These are phyloP conservation scores for Microplitis demolitor DNA, from an alignment of 1,140 invertebrate species.

Conservation along the genomic window DNA sequence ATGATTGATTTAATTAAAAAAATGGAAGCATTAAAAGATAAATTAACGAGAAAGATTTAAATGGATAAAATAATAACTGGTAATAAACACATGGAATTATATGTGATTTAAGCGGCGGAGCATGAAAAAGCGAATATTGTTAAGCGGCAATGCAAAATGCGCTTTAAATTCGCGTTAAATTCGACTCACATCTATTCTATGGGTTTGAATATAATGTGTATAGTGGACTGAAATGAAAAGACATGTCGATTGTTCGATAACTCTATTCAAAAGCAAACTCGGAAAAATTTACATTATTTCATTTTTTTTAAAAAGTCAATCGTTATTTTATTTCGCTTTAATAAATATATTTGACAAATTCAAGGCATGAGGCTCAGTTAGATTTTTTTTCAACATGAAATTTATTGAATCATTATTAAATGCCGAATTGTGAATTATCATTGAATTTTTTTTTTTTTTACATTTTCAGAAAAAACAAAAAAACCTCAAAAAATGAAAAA, in stretches of 20 bases:
- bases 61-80: conserved; percentile 14
- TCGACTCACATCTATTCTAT: not conserved
- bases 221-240: conserved; percentile 8
- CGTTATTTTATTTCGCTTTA: not conserved
- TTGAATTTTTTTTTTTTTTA: no score
- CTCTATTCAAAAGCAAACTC: conserved; percentile 2
- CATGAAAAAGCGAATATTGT: conserved; percentile 38
- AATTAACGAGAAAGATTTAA: not conserved
- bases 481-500: no score
- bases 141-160: conserved; percentile 25
- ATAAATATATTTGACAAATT: not conserved
- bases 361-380: no score
- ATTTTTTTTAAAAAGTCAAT: not conserved
- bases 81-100: conserved; percentile 15
- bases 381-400: no score
- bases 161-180: conserved; percentile 22
- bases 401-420: no score
- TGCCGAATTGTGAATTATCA: no score
- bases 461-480: no score
- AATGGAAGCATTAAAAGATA: not conserved
- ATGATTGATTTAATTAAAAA: not conserved
- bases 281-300: not conserved
- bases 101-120: conserved; percentile 26
- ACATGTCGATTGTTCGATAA: conserved; percentile 31
- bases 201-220: conserved; percentile 31